Base-by-base conservation (phyloP, 2,797 vertebrate genomes). In the Vultur gryphus region DNA sequence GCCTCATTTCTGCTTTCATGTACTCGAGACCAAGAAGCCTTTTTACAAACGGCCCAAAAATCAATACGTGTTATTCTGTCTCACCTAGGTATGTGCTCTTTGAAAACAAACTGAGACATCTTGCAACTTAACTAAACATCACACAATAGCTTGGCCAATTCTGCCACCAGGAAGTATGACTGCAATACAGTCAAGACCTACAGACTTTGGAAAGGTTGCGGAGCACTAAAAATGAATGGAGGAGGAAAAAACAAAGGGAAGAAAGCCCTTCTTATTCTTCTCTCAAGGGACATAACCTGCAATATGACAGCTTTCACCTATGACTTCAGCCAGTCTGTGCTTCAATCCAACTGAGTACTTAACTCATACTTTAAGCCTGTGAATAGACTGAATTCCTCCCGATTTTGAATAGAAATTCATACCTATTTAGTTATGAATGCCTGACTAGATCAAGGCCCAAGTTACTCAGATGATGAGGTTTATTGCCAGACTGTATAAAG, bases 1-100 rank as follows among this genome's bases (percentile, higher is more conserved):
- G 57, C 82, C 83, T 96, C 76, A 35, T 70, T 72, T 76, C 90
- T 78, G 86, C 86, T 93, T 96, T 93, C 93, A 87, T 67, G 81
- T 83, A 46, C 89, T 87, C 10, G 2, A 90, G 83, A 94, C 65
- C 86, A 94, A 94, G 86, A 51, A 76, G 65, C 7, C 64, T 90
- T 54, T 67, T 61, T 31, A 69, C 81, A 93, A 95, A 78, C 1
- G 2, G 84, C 33, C 57, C 84, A 17, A 49, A 90, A 95, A 96
- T 83, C 95, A 83, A 93, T 93, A 65, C 1, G 0, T 49, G 86
- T 83, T 64, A 54, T 77, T 70, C 70, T 84, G 78, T 52, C 93
- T 94, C 73, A 80, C 59, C 75, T 62, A 90, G 78, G 66, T 84
- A 51, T 15, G 33, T 25, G 83, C 61, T 89, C 90, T 77, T 84